A percentile compares a stretch with the other conserved stretches of the same genome.
These are phyloP conservation scores for Peromyscus leucopus DNA, from an alignment of 2,113 vertebrate species.

Conservation along the genomic window DNA sequence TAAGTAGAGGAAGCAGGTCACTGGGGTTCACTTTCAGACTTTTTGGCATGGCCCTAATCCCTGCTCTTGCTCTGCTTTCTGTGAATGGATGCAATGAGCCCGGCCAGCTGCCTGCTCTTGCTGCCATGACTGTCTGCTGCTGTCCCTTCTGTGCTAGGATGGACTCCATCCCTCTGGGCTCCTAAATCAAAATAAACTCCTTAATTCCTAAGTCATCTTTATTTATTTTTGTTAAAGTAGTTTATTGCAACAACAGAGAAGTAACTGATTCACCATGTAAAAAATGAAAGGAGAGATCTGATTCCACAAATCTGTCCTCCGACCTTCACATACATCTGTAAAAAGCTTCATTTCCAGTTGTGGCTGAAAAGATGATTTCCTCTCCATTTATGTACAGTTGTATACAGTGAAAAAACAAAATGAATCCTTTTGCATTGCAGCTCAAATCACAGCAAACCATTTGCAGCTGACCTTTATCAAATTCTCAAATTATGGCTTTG, in stretches of 20 bases:
- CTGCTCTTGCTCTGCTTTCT: neutral
- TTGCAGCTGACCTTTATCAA: neutral
- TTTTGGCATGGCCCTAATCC: neutral
- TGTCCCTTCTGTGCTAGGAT: neutral
- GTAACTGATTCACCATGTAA: neutral
- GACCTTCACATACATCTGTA: neutral
- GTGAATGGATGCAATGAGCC: neutral
- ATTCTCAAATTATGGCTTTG: slow-evolving; percentile 50
- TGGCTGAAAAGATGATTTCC: neutral
- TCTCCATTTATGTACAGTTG: neutral
- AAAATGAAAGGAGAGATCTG: neutral
- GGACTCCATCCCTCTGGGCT: no score
- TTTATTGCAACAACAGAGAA: neutral
- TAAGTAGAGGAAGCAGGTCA: neutral
- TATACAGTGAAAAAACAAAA: slow-evolving; percentile 17
- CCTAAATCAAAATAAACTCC: neutral
- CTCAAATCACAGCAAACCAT: neutral
- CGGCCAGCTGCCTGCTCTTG: neutral
- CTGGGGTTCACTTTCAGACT: neutral
- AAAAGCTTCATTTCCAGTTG: neutral
- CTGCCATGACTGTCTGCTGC: neutral
- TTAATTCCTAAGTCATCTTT: neutral
- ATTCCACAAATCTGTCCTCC: neutral
- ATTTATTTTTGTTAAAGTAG: neutral
- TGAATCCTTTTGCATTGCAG: neutral